phyloP scores from a whole-genome alignment of 2,113 vertebrate genomes.

The Poecilia latipinna region DNA sequence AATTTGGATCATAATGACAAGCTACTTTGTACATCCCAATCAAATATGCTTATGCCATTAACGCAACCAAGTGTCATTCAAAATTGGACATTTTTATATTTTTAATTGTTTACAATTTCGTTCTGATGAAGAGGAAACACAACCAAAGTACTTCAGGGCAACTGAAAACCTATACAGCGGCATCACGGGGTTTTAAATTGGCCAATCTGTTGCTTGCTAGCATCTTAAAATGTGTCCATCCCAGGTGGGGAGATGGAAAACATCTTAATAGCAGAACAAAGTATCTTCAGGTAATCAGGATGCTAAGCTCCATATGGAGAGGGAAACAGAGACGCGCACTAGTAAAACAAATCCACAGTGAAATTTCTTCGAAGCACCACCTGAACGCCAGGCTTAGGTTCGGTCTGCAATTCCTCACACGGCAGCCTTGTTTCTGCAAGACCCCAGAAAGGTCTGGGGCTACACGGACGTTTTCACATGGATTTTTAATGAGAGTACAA shows the following conservation, averaged over 20 bases:
- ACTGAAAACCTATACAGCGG: background rate
- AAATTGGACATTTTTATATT: too few relatives aligned
- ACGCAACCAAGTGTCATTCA: too few relatives aligned
- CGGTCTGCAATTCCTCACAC: conserved; percentile 5
- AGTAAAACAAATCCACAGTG: background rate
- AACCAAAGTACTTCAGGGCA: background rate
- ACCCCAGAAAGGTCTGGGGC: conserved; percentile 1
- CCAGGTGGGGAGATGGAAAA: background rate
- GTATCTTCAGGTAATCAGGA: too few relatives aligned
- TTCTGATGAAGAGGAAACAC: too few relatives aligned
- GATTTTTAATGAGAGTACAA: conserved; percentile 46
- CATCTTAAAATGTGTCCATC: background rate
- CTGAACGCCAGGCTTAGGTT: background rate
- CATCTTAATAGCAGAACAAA: background rate
- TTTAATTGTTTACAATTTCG: too few relatives aligned
- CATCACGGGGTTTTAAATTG: background rate
- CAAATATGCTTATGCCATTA: background rate
- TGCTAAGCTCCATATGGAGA: too few relatives aligned
- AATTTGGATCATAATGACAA: background rate
- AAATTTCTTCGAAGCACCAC: background rate
- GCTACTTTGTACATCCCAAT: background rate
- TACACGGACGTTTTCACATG: conserved; percentile 19
- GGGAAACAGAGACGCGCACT: background rate
- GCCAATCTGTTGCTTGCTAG: background rate
- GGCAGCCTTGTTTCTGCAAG: background rate